phyloP scores from a whole-genome alignment of 2,113 vertebrate genomes.

The Aleadryas rufinucha region DNA sequence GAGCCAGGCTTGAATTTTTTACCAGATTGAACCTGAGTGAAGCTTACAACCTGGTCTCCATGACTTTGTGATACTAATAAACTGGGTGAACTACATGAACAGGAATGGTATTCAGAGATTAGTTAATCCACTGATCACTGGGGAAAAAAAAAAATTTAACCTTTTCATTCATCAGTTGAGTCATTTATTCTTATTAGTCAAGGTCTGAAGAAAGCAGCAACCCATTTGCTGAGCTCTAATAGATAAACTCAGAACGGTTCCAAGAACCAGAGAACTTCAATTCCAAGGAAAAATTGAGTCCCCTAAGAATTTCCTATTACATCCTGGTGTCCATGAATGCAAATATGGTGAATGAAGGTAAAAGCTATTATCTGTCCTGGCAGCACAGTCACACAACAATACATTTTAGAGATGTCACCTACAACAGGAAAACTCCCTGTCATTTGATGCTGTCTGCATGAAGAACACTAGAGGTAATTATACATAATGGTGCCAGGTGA shows the following conservation, averaged over 20 bases:
- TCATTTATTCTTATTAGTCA: not conserved
- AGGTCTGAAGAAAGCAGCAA: not conserved
- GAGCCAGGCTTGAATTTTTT: not conserved
- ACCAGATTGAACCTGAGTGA: not conserved
- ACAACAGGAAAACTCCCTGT: not conserved
- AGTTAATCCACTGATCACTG: not conserved
- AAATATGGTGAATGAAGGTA: not conserved
- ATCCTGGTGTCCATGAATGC: not conserved
- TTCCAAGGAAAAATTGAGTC: not conserved
- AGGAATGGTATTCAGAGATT: not conserved
- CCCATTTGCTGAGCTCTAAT: not conserved
- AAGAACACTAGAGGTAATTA: not conserved
- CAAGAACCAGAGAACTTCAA: not conserved
- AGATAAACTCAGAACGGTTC: not conserved
- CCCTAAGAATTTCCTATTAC: not conserved
- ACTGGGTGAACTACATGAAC: not conserved
- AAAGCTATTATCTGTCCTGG: not conserved
- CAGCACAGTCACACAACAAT: not conserved
- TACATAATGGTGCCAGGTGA: not conserved
- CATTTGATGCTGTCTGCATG: not conserved
- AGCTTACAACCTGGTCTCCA: not conserved
- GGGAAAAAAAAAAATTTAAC: not conserved
- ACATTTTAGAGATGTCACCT: not conserved
- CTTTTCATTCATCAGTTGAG: not conserved
- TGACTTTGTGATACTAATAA: not conserved